Evolutionary conservation across 23 tunicate genomes (phyloP), one percentile per base, ranked within the genome.

Genomic region (Styela plicata): DNA sequence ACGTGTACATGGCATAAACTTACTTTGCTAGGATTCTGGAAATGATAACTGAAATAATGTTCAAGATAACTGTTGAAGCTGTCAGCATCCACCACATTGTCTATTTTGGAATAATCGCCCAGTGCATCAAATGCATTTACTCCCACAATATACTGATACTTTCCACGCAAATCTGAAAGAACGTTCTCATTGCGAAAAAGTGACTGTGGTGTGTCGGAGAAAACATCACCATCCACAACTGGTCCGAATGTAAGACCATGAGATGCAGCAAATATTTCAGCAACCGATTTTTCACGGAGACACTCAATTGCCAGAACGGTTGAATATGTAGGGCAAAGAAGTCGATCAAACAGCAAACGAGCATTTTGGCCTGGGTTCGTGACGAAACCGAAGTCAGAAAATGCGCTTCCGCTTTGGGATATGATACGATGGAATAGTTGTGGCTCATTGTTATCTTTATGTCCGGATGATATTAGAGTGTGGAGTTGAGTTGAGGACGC

Each of bases 331-430:
- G 77, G 37, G 17, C 77, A 71, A 28, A 20, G 36, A 2, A 71
- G 13, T 33, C 37, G 24, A 3, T 31, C 35, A 5, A 71, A 31
- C 20, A 71, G 34, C 2, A 34, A 31, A 18, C 5, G 32, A 3
- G 77, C 77, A 21, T 31, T 71, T 5, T 27, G 24, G 36, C 24
- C 5, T 3, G 77, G 77, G 37, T 71, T 30, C 3, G 36, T 31
- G 36, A 22, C 77, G 17, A 71, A 28, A 13, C 32, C 34, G 17
- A 34, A 71, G 17, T 71, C 35, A 36, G 77, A 71, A 30, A 71
- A 71, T 2, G 77, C 77, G 36, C 77, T 71, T 31, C 77, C 77
- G 77, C 77, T 71, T 34, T 71, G 36, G 2, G 77, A 31, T 28
- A 71, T 71, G 36, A 71, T 34, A 5, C 77, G 77, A 3, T 71